Evolutionary conservation across 2,888 invertebrate genomes (phyloP), one percentile per base, ranked within the genome.

Genomic region (Argynnis bischoffii): DNA sequence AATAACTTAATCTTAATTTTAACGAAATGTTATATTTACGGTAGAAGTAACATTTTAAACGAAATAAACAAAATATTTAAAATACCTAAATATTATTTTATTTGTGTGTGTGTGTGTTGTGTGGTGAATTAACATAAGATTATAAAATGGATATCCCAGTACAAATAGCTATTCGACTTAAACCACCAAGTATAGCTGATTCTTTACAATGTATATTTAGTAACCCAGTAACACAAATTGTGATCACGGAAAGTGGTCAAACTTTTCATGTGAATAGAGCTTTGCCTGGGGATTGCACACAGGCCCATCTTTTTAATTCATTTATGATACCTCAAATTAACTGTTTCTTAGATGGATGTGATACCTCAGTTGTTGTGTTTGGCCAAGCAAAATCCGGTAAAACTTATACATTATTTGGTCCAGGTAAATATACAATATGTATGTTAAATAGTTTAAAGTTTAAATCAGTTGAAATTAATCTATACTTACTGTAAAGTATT

Each of bases 321-420:
- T 93, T 95, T 59, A 94, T 95, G 77, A 93, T 94, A 78, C 95
- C 95, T 3, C 90, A 96, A 79, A 93, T 95, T 26, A 94, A 94
- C 76, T 94, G 94, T 75, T 94, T 96, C 74, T 82, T 96, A 60
- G 95, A 96, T 85, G 96, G 96, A 21, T 95, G 95, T 80, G 96
- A 96, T 87, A 95, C 95, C n/a, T 96, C 95, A 1, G 94, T 96
- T 53, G 95, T 96, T 13, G 94, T 95, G 35, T 94, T 95, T 78
- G 96, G 96, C 0, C 95, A 96, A 81, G 87, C 89, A 13, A 93
- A 91, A 48, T 94, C 95, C 63, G 96, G 96, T 16, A 96, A 96
- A 87, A 95, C 95, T 2, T 96, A 96, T 78, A 95, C 96, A 0
- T 85, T 96, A 47, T 94, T 95, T 86, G 96, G 96, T 0, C 94